Conservation (phyloP, 2,888 invertebrate genomes). For the Malachius bipustulatus region DNA sequence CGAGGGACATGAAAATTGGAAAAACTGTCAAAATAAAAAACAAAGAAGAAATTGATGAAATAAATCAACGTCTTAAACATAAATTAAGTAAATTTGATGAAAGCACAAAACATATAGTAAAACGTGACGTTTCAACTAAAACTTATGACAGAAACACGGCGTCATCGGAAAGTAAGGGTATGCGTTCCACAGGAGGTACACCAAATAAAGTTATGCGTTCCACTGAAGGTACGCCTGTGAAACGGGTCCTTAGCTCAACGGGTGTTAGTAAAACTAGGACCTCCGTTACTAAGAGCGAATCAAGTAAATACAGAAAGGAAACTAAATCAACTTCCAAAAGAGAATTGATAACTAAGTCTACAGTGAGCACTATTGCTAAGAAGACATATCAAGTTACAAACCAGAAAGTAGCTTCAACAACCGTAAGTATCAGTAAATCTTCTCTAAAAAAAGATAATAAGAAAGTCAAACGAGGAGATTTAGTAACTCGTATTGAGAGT, state of each 20-base stretch:
- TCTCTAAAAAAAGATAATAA: too few species aligned
- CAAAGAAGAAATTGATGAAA: constrained; percentile 30
- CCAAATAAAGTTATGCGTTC: constrained; percentile 20
- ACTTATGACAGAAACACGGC: constrained; percentile 23
- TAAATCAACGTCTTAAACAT: constrained; percentile 26
- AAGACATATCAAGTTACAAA: too few species aligned
- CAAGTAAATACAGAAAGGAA: too few species aligned
- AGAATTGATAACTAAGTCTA: too few species aligned
- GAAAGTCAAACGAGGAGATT: constrained; percentile 19
- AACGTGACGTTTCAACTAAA: constrained; percentile 9
- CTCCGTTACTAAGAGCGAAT: too few species aligned
- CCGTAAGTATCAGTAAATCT: too few species aligned
- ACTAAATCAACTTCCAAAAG: too few species aligned
- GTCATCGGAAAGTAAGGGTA: constrained; percentile 22
- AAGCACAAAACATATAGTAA: constrained; percentile 13
- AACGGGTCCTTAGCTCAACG: too few species aligned
- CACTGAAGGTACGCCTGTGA: too few species aligned
- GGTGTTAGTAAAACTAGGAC: too few species aligned
- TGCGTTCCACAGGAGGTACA: constrained; percentile 21
- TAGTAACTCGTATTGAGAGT: constrained; percentile 23
- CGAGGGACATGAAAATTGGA: constrained; percentile 43
- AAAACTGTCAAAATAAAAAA: constrained; percentile 26
- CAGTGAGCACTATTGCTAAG: too few species aligned
- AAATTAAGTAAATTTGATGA: constrained; percentile 7
- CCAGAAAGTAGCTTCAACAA: too few species aligned